Percentiles rank a stretch among this genome's conserved stretches.
These are phyloP conservation scores for Bergia sp. DNA, from an alignment of 92 coral and sea anemone species.

Conservation along the genomic window DNA sequence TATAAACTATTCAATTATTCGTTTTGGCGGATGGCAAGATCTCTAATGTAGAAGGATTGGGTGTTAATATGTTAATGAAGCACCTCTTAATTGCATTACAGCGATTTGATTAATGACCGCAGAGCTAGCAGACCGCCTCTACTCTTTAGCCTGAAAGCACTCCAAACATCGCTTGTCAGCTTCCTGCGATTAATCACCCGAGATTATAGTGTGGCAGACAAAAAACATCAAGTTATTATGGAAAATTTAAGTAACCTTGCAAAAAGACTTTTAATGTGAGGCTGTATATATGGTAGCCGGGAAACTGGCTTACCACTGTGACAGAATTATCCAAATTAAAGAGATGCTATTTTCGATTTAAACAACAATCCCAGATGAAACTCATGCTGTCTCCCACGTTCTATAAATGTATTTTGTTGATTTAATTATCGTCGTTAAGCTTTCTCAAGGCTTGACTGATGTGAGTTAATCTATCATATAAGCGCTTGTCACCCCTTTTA, in stretches of 20 bases:
- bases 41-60: conserved; percentile 32
- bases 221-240: conserved; percentile 15
- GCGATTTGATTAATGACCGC: conserved; percentile 35
- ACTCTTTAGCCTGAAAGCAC: neutral
- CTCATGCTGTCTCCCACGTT: neutral
- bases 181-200: conserved; percentile 35
- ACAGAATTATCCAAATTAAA: neutral
- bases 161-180: conserved; percentile 15
- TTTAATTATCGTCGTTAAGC: neutral
- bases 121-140: neutral
- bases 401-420: neutral
- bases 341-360: conserved; percentile 5
- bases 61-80: conserved; percentile 40
- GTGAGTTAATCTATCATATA: conserved; percentile 9
- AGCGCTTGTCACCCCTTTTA: conserved; percentile 6
- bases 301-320: neutral
- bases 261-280: neutral
- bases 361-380: neutral
- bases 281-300: neutral
- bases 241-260: neutral
- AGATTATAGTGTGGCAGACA: conserved; percentile 27
- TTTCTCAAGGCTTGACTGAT: conserved; percentile 22
- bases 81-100: conserved; percentile 27
- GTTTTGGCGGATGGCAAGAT: neutral
- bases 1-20: neutral